These are phyloP conservation scores for Zaprionus vittiger DNA, from an alignment of 1,140 invertebrate genomes.

Conservation along the genomic window DNA sequence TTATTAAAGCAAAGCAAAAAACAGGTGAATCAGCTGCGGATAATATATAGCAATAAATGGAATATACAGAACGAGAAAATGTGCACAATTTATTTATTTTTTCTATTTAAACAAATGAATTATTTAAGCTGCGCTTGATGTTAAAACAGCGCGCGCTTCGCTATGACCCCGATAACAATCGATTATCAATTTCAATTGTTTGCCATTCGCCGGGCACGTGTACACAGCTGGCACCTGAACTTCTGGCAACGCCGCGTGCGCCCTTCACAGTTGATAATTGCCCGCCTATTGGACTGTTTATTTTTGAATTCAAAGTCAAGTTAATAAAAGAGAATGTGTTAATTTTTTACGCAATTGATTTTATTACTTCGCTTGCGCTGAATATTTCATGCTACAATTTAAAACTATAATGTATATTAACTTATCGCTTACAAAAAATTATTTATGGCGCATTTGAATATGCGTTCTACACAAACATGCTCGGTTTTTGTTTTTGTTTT, in stretches of 20 bases:
- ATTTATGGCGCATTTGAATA: conserved; percentile 56
- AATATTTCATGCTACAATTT: conserved; percentile 80
- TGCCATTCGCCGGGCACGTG: background rate
- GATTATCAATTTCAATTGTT: background rate
- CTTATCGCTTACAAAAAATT: conserved; percentile 72
- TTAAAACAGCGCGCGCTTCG: background rate
- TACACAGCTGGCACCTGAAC: background rate
- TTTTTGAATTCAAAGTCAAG: conserved; percentile 2
- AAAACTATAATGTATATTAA: conserved; percentile 59
- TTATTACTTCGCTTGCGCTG: conserved; percentile 51
- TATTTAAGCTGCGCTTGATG: background rate
- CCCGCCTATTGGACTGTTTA: background rate
- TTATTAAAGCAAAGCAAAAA: conserved; percentile 19
- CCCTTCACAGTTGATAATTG: background rate
- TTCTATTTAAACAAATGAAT: background rate
- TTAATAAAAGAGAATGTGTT: background rate
- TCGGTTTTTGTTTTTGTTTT: background rate
- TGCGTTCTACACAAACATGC: conserved; percentile 26
- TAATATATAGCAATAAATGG: conserved; percentile 45
- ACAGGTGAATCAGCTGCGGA: conserved; percentile 37
- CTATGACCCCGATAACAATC: background rate
- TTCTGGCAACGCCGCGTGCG: background rate
- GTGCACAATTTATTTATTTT: background rate
- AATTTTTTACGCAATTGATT: conserved; percentile 39
- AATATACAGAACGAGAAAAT: conserved; percentile 16